Percentiles rank a stretch among this genome's conserved stretches.
Conservation (phyloP, 92 coral and sea anemone species). For the Epizoanthus fatuus region DNA sequence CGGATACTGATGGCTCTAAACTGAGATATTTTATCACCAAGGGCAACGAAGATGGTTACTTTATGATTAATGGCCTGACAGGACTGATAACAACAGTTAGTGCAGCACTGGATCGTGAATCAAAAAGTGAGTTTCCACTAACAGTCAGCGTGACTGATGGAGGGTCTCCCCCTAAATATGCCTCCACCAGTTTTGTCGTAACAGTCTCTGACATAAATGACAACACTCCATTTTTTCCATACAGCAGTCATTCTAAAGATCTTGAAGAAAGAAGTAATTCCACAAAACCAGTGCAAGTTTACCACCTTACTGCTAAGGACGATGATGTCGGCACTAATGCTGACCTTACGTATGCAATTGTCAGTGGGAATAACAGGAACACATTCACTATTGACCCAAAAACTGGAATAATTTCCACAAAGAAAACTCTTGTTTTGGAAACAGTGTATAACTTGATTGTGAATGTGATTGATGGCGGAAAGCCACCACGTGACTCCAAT, state of each 20-base stretch:
- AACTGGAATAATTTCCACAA: conserved; percentile 79
- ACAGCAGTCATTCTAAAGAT: conserved; percentile 42
- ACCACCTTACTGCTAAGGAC: conserved; percentile 80
- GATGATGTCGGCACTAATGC: conserved; percentile 85
- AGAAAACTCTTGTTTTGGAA: conserved; percentile 57
- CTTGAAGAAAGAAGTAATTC: conserved; percentile 64
- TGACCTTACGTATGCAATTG: conserved; percentile 70
- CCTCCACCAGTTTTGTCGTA: conserved; percentile 69
- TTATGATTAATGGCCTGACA: conserved; percentile 73
- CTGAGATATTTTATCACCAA: conserved; percentile 75
- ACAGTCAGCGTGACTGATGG: conserved; percentile 80
- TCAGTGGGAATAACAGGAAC: conserved; percentile 58
- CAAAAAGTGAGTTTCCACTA: conserved; percentile 58
- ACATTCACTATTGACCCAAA: conserved; percentile 78
- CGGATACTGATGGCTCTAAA: conserved; percentile 82
- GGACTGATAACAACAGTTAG: conserved; percentile 87
- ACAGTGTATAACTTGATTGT: conserved; percentile 73
- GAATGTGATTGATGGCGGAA: conserved; percentile 83
- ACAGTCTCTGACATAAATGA: conserved; percentile 94
- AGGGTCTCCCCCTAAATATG: conserved; percentile 68
- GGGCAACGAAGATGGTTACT: conserved; percentile 83
- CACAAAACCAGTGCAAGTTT: conserved; percentile 43
- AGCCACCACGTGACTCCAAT: conserved; percentile 58
- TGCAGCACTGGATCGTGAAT: conserved; percentile 75
- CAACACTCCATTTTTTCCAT: conserved; percentile 76